Base-by-base conservation (phyloP, 2,113 vertebrate genomes). In the Zeus faber region DNA sequence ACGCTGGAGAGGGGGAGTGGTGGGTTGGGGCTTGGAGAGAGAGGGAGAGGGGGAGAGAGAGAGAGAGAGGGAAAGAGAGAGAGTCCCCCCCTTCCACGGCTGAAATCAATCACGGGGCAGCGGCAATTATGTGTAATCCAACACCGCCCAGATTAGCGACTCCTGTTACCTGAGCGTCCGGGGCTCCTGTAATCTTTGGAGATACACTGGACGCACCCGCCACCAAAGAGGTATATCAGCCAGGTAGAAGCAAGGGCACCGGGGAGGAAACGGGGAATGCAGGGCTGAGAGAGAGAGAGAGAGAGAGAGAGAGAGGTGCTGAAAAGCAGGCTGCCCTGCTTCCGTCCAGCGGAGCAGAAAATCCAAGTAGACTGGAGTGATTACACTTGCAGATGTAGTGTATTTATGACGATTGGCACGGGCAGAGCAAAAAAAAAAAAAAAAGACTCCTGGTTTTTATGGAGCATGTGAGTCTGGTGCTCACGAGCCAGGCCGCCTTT, bases 61-160 rank as follows among this genome's bases (percentile, higher is more conserved):
- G 54, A 35, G 40, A 29, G 54, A 21, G 45, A 52, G 6, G 52
- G 40, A 54, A 23, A 24, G 21, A 49, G 43, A 33, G 55, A 23
- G 50, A 27, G 47, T 31, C 37, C 43, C 58, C 91, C 89, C 68
- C 74, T 94, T 95, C 91, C 91, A 89, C 92, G 91, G 91, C 92
- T 94, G 93, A 96, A 97, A 96, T 97, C 93, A 94, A 96, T 98
- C 96, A 95, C 89, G 80, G 92, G 89, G 89, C 91, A 91, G 90
- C 90, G 93, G 94, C 94, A 96, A 95, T 97, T 97, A 96, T 92
- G 87, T 93, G 93, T 95, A 96, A 97, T 96, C 96, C 93, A 92
- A 93, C 89, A 66, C 91, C 85, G 80, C 89, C 89, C 88, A 94
- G 94, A 97, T 97, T 94, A 95, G 91, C 91, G 94, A 92, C 92